Conservation (phyloP, 2,888 invertebrate species). For the Thecophora atra region DNA sequence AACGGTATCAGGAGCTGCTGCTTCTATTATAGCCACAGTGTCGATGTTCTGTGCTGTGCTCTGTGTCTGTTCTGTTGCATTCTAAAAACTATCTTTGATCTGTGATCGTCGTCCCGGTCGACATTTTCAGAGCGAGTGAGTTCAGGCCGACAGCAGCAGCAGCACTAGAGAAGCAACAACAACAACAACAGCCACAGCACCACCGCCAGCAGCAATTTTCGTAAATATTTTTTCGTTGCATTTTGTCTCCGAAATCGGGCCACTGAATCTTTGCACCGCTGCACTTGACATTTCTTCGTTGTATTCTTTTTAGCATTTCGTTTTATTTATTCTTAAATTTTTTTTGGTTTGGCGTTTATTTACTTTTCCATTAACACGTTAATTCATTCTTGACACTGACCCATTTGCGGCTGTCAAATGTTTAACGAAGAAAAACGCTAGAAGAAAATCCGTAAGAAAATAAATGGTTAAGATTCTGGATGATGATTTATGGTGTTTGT, state of each 20-base stretch:
- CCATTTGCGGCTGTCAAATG: slow-evolving; percentile 47
- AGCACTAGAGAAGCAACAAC: slow-evolving; percentile 24
- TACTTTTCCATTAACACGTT: no score
- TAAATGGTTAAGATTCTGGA: not conserved
- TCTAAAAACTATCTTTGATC: slow-evolving; percentile 8
- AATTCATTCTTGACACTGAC: slow-evolving; percentile 31
- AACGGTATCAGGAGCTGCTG: slow-evolving; percentile 63
- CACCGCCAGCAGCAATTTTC: slow-evolving; percentile 1
- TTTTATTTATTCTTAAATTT: no score
- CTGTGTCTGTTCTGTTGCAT: not conserved
- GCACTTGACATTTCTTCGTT: slow-evolving; percentile 1
- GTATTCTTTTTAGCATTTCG: slow-evolving; percentile 15
- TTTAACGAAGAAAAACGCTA: not conserved
- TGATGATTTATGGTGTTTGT: not conserved
- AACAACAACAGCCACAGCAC: slow-evolving; percentile 11
- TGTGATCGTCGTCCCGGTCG: slow-evolving; percentile 1
- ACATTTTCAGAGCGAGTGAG: not conserved
- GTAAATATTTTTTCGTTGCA: slow-evolving; percentile 48
- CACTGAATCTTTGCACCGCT: slow-evolving; percentile 43
- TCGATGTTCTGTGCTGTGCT: no score
- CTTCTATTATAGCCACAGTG: slow-evolving; percentile 36
- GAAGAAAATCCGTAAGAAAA: no score
- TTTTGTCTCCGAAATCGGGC: slow-evolving; percentile 57
- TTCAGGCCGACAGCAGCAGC: not conserved
- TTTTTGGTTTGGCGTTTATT: not conserved